These are phyloP conservation scores for Scaptomyza tumidula DNA, from an alignment of 2,888 invertebrate genomes.

Conservation along the genomic window DNA sequence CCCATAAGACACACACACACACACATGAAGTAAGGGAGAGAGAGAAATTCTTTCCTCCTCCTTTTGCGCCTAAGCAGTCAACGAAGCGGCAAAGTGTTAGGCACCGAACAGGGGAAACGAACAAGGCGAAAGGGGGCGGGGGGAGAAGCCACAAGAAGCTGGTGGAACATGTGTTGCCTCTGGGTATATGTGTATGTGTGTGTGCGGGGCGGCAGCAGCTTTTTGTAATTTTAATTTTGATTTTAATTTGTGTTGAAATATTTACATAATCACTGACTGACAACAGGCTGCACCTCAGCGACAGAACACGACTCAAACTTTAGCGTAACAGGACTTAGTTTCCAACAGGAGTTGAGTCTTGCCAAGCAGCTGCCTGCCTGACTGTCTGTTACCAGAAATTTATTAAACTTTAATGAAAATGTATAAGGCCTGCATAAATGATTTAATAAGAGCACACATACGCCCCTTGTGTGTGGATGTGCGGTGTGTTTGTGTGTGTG, in stretches of 20 bases:
- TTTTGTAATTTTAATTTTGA: conserved; percentile 82
- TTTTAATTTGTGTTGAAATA: conserved; percentile 83
- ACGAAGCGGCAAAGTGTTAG: conserved; percentile 34
- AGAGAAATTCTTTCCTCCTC: conserved; percentile 18
- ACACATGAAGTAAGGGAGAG: conserved; percentile 41
- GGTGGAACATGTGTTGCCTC: conserved; percentile 61
- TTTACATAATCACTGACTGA: conserved; percentile 83
- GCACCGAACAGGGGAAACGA: conserved; percentile 16
- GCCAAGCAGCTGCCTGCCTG: conserved; percentile 44
- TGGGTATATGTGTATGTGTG: background rate
- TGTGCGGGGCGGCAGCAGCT: conserved; percentile 66
- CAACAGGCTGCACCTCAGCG: conserved; percentile 56
- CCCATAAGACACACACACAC: conserved; percentile 74
- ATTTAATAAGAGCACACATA: conserved; percentile 68
- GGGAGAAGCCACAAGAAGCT: conserved; percentile 36
- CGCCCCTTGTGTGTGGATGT: conserved; percentile 4
- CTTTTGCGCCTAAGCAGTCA: conserved; percentile 53
- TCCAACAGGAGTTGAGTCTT: conserved; percentile 7
- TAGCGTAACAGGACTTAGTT: conserved; percentile 11
- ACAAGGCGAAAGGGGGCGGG: background rate
- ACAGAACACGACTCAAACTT: conserved; percentile 33
- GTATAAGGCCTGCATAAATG: conserved; percentile 80
- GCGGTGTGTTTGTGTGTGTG: conserved; percentile 7
- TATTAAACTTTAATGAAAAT: conserved; percentile 81
- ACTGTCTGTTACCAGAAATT: conserved; percentile 44